A percentile compares a stretch with the other conserved stretches of the same genome.
phyloP scores from a whole-genome alignment of 2,113 vertebrate species.

The Saccopteryx bilineata region DNA sequence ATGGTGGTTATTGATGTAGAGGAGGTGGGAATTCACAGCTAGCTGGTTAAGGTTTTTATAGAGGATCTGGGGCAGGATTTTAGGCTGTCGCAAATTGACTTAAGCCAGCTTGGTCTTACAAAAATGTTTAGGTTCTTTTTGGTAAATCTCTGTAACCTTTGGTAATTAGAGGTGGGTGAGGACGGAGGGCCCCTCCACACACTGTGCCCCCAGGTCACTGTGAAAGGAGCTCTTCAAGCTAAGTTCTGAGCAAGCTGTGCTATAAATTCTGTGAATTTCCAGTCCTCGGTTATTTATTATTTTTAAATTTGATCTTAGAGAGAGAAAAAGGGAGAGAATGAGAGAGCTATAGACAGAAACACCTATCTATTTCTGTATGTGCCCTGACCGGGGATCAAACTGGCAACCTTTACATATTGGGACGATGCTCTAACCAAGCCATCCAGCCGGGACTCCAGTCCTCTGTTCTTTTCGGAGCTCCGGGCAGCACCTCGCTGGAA shows the following conservation, averaged over 20 bases:
- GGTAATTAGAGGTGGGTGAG: background rate
- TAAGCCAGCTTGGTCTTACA: constrained; percentile 44
- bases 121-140: constrained; percentile 53
- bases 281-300: constrained; percentile 40
- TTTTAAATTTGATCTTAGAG: too few relatives aligned
- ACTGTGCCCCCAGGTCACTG: background rate
- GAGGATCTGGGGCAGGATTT: constrained; percentile 2
- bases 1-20: background rate
- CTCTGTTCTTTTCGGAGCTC: constrained; percentile 54
- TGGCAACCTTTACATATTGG: too few relatives aligned
- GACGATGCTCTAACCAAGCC: too few relatives aligned
- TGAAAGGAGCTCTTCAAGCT: constrained; percentile 53
- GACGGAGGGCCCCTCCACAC: background rate
- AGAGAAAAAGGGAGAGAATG: too few relatives aligned
- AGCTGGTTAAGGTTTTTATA: constrained; percentile 61
- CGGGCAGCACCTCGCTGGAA: background rate
- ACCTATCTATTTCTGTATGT: too few relatives aligned
- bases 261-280: background rate
- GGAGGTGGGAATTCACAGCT: background rate
- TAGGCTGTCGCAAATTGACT: background rate
- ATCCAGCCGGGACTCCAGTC: background rate
- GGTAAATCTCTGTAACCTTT: constrained; percentile 25
- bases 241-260: constrained; percentile 19
- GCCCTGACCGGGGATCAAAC: too few relatives aligned
- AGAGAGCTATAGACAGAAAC: too few relatives aligned